Conservation (phyloP, 2,888 invertebrate genomes). For the Lasioglossum pauxillum region DNA sequence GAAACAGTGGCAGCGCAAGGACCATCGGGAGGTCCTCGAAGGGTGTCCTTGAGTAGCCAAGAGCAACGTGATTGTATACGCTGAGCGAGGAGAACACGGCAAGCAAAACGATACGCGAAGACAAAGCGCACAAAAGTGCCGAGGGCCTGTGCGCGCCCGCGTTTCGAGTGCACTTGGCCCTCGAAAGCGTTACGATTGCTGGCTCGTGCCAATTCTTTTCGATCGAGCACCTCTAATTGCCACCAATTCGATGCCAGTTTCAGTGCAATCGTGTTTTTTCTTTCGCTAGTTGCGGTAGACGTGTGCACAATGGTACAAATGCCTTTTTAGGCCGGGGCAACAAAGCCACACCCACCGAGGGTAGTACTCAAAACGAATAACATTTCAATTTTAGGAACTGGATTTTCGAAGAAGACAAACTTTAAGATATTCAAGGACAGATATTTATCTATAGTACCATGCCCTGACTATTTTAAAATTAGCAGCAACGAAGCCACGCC, state of each 20-base stretch:
- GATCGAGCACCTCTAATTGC: not conserved
- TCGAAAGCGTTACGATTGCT: conserved; percentile 10
- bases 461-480: no score
- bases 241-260: not conserved
- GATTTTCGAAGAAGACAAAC: not conserved
- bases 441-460: not conserved
- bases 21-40: not conserved
- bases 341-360: not conserved
- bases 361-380: not conserved
- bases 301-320: not conserved
- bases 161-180: conserved; percentile 37
- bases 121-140: not conserved
- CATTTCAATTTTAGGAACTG: not conserved
- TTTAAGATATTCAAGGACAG: not conserved
- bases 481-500: not conserved
- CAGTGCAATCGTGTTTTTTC: conserved; percentile 3
- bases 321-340: not conserved
- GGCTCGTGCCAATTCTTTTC: not conserved
- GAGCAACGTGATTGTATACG: not conserved
- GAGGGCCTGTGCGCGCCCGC: not conserved
- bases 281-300: not conserved
- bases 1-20: not conserved
- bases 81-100: not conserved
- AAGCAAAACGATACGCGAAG: not conserved
- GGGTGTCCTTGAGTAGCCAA: not conserved